Conservation (phyloP, 2,797 vertebrate genomes). For the Ibycter americanus region DNA sequence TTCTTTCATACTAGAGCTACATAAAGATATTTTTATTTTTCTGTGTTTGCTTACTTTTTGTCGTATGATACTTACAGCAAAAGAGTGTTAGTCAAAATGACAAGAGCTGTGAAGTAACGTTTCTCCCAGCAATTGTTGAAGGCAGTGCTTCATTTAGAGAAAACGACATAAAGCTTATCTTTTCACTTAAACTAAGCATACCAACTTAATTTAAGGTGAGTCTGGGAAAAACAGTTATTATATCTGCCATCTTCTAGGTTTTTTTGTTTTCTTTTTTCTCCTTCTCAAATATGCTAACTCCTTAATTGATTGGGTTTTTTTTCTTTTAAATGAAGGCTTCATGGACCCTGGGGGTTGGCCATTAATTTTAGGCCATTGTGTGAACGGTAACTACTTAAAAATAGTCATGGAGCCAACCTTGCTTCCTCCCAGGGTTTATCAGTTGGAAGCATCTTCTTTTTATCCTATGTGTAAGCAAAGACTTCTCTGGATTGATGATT, state of each 20-base stretch:
- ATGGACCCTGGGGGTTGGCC: not conserved
- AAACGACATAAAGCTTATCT: not conserved
- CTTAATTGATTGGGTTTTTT: not conserved
- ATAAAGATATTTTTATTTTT: conserved; percentile 14
- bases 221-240: not conserved
- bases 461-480: conserved; percentile 37
- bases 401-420: conserved; percentile 52
- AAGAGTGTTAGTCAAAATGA: not conserved
- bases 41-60: not conserved
- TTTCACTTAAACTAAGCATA: not conserved
- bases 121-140: not conserved
- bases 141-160: not conserved
- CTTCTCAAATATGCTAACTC: not conserved
- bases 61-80: not conserved
- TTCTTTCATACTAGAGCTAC: not conserved
- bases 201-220: not conserved
- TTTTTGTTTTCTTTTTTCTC: fast-evolving
- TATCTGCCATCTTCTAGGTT: not conserved
- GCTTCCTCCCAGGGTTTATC: conserved; percentile 44
- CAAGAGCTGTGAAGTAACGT: not conserved
- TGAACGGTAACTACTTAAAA: conserved; percentile 42
- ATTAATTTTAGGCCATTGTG: conserved; percentile 55
- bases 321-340: not conserved
- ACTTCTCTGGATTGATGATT: conserved; percentile 19
- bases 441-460: conserved; percentile 54